These are phyloP conservation scores for Unio pictorum DNA, from an alignment of 2,888 invertebrate species.

Conservation along the genomic window DNA sequence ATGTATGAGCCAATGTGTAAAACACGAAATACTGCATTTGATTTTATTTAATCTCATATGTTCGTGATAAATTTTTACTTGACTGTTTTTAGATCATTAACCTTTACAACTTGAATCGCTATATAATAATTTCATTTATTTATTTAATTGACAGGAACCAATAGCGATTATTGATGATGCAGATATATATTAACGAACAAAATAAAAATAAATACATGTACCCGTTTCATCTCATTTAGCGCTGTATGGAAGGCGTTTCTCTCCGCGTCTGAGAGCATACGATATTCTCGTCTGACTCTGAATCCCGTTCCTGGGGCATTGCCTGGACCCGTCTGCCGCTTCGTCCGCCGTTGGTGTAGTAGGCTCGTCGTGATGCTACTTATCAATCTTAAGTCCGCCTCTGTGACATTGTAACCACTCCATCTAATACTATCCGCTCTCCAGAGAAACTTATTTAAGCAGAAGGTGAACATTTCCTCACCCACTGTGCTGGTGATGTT, in stretches of 20 bases:
- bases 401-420: slow-evolving; percentile 11
- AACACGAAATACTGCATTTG: too few relatives aligned
- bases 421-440: slow-evolving; percentile 3
- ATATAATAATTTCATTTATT: too few relatives aligned
- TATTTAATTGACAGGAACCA: too few relatives aligned
- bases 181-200: too few relatives aligned
- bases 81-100: too few relatives aligned
- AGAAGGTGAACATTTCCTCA: slow-evolving; percentile 7
- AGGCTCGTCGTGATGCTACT: slow-evolving; percentile 1
- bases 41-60: too few relatives aligned
- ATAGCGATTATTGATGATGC: too few relatives aligned
- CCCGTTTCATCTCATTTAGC: slow-evolving; percentile 14
- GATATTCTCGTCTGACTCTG: slow-evolving; percentile 19
- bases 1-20: too few relatives aligned
- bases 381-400: slow-evolving; percentile 14
- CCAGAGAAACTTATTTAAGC: slow-evolving; percentile 11
- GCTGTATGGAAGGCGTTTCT: slow-evolving; percentile 18
- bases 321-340: slow-evolving; percentile 2
- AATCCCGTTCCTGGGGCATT: slow-evolving; percentile 15
- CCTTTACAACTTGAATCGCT: too few relatives aligned
- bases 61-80: too few relatives aligned
- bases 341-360: background rate
- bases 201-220: background rate
- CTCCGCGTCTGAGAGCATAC: slow-evolving; percentile 16
- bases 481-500: too few relatives aligned